A percentile compares a stretch with the other conserved stretches of the same genome.
These are phyloP conservation scores for Drosophila ambigua DNA, from an alignment of 1,140 invertebrate species.

Conservation along the genomic window DNA sequence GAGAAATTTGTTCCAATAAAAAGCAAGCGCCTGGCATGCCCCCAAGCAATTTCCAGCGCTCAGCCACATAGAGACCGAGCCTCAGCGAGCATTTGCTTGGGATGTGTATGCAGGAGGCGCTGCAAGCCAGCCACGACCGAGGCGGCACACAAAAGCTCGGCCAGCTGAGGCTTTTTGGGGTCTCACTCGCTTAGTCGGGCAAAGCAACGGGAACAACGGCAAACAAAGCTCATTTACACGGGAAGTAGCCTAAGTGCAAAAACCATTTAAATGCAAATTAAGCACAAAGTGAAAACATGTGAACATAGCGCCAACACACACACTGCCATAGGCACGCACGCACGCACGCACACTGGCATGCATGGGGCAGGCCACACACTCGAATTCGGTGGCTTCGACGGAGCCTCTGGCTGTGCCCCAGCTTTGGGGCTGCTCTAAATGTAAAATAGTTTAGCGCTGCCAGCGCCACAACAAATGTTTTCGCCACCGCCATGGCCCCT, in stretches of 20 bases:
- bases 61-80: slow-evolving; percentile 7
- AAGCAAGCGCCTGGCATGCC: slow-evolving; percentile 10
- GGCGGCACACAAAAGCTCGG: slow-evolving; percentile 54
- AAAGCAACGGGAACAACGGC: slow-evolving; percentile 40
- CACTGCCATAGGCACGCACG: slow-evolving; percentile 5
- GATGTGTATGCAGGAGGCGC: slow-evolving; percentile 22
- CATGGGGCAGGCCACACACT: slow-evolving; percentile 41
- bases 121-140: slow-evolving; percentile 48
- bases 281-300: slow-evolving; percentile 83
- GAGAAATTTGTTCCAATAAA: slow-evolving; percentile 25
- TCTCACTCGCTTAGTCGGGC: slow-evolving; percentile 36
- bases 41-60: slow-evolving; percentile 23
- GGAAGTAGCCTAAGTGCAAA: slow-evolving; percentile 83
- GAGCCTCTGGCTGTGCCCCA: slow-evolving; percentile 24
- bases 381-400: slow-evolving; percentile 47
- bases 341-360: slow-evolving; percentile 20
- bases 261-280: slow-evolving; percentile 83
- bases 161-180: slow-evolving; percentile 18
- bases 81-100: neutral
- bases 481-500: neutral
- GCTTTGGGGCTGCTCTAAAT: slow-evolving; percentile 62
- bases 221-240: slow-evolving; percentile 83
- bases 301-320: slow-evolving; percentile 64
- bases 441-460: slow-evolving; percentile 72
- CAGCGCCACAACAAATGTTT: slow-evolving; percentile 66